Conservation (phyloP, 2,113 vertebrate species). For the Carassius gibelio region DNA sequence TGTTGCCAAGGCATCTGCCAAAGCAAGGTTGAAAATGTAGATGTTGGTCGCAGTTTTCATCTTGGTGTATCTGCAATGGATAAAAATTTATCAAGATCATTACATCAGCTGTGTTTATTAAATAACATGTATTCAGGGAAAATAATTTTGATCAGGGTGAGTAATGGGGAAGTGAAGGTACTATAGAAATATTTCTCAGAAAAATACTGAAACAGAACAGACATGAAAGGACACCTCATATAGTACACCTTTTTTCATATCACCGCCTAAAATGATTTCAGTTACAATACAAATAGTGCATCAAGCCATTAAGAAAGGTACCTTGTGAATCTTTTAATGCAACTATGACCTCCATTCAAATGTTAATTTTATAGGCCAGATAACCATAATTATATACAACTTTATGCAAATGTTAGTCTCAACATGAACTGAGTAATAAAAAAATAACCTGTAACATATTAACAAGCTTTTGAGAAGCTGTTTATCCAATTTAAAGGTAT, state of each 20-base stretch:
- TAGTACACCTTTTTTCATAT: neutral
- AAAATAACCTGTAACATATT: neutral
- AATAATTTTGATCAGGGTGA: neutral
- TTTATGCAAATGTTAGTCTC: neutral
- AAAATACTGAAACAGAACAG: neutral
- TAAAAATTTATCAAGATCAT: constrained; percentile 9
- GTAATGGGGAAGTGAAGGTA: neutral
- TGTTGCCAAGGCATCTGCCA: constrained; percentile 94
- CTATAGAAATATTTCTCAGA: neutral
- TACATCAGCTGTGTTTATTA: neutral
- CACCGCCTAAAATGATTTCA: neutral
- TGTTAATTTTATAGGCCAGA: neutral
- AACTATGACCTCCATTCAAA: constrained; percentile 10
- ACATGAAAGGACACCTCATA: neutral
- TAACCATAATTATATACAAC: neutral
- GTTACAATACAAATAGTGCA: neutral
- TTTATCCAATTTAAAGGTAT: neutral
- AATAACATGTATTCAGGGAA: neutral
- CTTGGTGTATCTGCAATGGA: constrained; percentile 89
- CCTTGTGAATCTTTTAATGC: neutral
- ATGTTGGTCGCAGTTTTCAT: constrained; percentile 99
- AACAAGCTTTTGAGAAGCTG: neutral
- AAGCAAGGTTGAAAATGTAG: constrained; percentile 97
- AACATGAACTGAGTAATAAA: neutral
- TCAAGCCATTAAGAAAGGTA: neutral